Base-by-base conservation (phyloP, 1,140 invertebrate genomes). In the Leptonema lineaticorne region DNA sequence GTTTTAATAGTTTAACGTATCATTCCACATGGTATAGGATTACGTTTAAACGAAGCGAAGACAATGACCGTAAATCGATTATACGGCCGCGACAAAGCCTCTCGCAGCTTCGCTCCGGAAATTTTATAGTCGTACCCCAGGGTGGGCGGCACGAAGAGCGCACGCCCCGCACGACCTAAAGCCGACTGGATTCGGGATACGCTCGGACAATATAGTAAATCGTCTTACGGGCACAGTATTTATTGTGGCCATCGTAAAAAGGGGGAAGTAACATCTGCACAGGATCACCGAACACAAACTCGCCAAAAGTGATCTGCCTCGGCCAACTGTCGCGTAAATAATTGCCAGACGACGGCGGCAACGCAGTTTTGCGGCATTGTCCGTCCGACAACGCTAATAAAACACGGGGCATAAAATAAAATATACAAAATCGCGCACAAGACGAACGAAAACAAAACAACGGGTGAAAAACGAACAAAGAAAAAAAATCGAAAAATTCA, bases 1-100 rank as follows among this genome's bases (percentile, higher is more conserved):
- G n/a, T n/a, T n/a, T n/a, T n/a, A n/a, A n/a, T n/a, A n/a, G n/a
- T n/a, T n/a, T n/a, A n/a, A n/a, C n/a, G n/a, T n/a, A n/a, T n/a
- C n/a, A n/a, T n/a, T n/a, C n/a, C n/a, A n/a, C n/a, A n/a, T 9
- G 48, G n/a, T 58, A 68, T 68, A 48, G 67, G 67, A 68, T 68
- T 68, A 68, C 45, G 28, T 53, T 62, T 62, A 60, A 68, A 62
- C 67, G 41, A n/a, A n/a, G n/a, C 41, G 41, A 62, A 68, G 67
- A 68, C 59, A 58, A 62, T 50, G 29, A 28, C 59, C 46, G 67
- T 68, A 68, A 68, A 68, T 68, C 67, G 67, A 68, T 68, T 68
- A 68, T 68, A 68, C 41, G 65, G 53, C 41, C 46, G 46, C 18
- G 30, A 16, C 58, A 64, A 64, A 67, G 56, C 57, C 59, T 8